Percentiles rank a stretch among this genome's conserved stretches.
Conservation (phyloP, 2,888 invertebrate genomes). For the Phania funesta region DNA sequence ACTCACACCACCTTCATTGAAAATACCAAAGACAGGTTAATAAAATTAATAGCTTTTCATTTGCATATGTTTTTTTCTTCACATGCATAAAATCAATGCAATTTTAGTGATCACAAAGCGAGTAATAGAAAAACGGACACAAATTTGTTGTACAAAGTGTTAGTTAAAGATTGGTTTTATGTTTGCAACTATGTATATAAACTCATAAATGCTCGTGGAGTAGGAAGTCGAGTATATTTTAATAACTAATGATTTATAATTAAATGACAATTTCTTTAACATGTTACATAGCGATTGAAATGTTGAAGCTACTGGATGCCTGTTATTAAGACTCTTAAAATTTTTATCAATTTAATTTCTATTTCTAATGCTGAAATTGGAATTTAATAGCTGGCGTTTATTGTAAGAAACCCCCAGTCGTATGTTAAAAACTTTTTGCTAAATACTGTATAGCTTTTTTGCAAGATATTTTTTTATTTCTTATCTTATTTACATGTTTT, state of each 20-base stretch:
- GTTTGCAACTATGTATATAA: background rate
- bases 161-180: slow-evolving; percentile 13
- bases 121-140: background rate
- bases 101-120: slow-evolving; percentile 14
- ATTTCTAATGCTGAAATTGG: background rate
- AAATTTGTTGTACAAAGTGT: slow-evolving; percentile 29
- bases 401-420: too few relatives aligned
- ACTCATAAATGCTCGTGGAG: background rate
- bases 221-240: slow-evolving; percentile 26
- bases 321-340: slow-evolving; percentile 43
- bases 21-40: slow-evolving; percentile 13
- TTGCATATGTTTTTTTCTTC: slow-evolving; percentile 5
- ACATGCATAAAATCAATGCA: slow-evolving; percentile 8
- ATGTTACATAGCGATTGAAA: slow-evolving; percentile 10
- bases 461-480: background rate
- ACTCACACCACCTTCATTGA: slow-evolving; percentile 46
- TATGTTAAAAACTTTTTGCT: too few relatives aligned
- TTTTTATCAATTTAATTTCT: slow-evolving; percentile 26
- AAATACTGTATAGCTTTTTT: slow-evolving; percentile 13
- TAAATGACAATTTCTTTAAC: slow-evolving; percentile 44
- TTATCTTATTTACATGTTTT: slow-evolving; percentile 33
- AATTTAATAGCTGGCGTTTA: too few relatives aligned
- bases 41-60: slow-evolving; percentile 54
- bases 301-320: background rate
- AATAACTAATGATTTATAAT: slow-evolving; percentile 42